Conservation (phyloP, 2,888 invertebrate species). For the Polyploca ridens region DNA sequence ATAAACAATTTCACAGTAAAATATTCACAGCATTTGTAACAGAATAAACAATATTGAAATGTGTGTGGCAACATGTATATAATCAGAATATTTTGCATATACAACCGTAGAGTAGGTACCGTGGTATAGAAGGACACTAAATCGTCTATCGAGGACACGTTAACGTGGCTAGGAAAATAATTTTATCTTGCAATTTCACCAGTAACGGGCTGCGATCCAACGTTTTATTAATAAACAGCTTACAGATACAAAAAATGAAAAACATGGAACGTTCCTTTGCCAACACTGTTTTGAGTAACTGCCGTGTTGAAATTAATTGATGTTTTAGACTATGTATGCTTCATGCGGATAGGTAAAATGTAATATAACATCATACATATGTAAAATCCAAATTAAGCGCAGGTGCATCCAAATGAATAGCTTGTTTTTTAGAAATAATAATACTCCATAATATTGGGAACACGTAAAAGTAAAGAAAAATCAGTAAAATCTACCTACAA, state of each 20-base stretch:
- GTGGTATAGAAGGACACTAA: constrained; percentile 15
- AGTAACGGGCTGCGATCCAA: constrained; percentile 13
- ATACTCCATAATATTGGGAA: too few species aligned
- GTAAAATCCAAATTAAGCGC: too few species aligned
- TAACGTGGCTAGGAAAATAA: constrained; percentile 18
- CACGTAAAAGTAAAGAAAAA: too few species aligned
- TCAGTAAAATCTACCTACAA: background rate
- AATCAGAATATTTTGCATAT: constrained; percentile 5
- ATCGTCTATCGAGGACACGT: constrained; percentile 22
- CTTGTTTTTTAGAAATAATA: background rate
- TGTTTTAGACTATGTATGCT: too few species aligned
- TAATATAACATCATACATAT: too few species aligned
- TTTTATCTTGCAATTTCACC: constrained; percentile 20
- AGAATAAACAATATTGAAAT: background rate
- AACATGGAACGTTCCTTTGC: background rate
- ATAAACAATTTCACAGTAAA: background rate
- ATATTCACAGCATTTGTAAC: background rate
- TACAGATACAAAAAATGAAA: background rate
- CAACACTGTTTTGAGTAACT: background rate
- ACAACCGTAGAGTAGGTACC: constrained; percentile 6
- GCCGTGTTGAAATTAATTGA: too few species aligned
- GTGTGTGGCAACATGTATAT: background rate
- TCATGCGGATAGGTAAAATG: too few species aligned
- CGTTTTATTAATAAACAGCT: constrained; percentile 13
- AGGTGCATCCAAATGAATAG: too few species aligned